Conservation (phyloP, 2,888 invertebrate species). For the Caenorhabditis imperialis region DNA sequence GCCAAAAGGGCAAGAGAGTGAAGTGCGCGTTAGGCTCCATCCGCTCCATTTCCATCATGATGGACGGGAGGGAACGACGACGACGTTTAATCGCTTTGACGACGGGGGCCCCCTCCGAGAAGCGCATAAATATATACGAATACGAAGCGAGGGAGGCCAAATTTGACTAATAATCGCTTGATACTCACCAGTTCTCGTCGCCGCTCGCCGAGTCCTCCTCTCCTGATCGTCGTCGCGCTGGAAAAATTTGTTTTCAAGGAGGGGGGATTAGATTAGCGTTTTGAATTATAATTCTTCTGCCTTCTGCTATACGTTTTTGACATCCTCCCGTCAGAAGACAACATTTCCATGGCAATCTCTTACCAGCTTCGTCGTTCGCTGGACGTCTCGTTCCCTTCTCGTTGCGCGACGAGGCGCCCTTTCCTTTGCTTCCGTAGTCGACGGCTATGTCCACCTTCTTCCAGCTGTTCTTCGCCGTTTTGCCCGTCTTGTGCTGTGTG, state of each 20-base stretch:
- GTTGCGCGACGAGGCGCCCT: constrained; percentile 28
- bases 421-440: constrained; percentile 70
- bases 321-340: too few species aligned
- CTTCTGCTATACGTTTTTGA: too few species aligned
- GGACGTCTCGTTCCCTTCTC: constrained; percentile 48
- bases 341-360: too few species aligned
- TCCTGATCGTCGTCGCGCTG: constrained; percentile 42
- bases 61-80: constrained; percentile 2
- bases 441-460: constrained; percentile 76
- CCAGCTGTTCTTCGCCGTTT: constrained; percentile 72
- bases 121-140: too few species aligned
- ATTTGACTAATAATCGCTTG: constrained; percentile 11
- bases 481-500: constrained; percentile 42
- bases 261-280: too few species aligned
- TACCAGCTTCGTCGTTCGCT: constrained; percentile 48
- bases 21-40: background rate
- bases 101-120: background rate
- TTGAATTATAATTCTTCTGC: too few species aligned
- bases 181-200: constrained; percentile 51
- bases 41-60: constrained; percentile 5
- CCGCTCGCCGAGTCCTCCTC: constrained; percentile 50
- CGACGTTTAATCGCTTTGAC: constrained; percentile 15
- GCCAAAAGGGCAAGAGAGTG: background rate
- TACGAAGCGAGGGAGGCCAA: background rate
- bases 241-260: constrained; percentile 3